A percentile compares a stretch with the other conserved stretches of the same genome.
These are phyloP conservation scores for Diadegma fenestrale DNA, from an alignment of 2,888 invertebrate genomes.

Conservation along the genomic window DNA sequence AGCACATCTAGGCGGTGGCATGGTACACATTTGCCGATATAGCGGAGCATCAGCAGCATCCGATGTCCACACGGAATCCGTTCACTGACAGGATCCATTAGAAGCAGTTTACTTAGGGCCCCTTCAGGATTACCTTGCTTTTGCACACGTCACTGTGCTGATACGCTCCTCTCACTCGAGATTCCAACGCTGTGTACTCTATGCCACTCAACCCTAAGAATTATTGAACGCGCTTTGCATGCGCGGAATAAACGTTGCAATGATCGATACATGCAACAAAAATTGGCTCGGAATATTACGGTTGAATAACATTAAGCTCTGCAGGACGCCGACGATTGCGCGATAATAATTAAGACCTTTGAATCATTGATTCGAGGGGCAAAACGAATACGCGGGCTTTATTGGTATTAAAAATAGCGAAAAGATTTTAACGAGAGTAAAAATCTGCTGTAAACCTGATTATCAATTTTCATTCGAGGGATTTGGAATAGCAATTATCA, in stretches of 20 bases:
- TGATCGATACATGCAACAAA: not conserved
- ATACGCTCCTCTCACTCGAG: constrained; percentile 38
- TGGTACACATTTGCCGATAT: constrained; percentile 42
- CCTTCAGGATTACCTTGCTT: constrained; percentile 76
- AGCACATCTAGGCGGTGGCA: not conserved
- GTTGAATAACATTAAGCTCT: too few species aligned
- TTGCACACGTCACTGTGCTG: constrained; percentile 59
- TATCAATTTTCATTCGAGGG: constrained; percentile 22
- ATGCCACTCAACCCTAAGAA: constrained; percentile 36
- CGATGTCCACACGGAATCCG: constrained; percentile 71
- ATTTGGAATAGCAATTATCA: constrained; percentile 21
- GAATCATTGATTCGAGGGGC: not conserved
- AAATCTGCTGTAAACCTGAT: not conserved
- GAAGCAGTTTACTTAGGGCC: constrained; percentile 80
- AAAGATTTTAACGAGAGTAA: not conserved
- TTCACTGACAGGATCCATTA: constrained; percentile 80
- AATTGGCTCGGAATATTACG: not conserved
- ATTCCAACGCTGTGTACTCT: not conserved
- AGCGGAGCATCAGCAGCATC: constrained; percentile 60
- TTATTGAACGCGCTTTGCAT: constrained; percentile 43
- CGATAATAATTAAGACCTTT: not conserved
- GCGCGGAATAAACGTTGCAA: not conserved
- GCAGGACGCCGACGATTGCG: not conserved
- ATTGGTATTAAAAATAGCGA: not conserved
- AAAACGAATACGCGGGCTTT: not conserved